phyloP scores from a whole-genome alignment of 2,888 invertebrate species.

The Andrena trimmerana region DNA sequence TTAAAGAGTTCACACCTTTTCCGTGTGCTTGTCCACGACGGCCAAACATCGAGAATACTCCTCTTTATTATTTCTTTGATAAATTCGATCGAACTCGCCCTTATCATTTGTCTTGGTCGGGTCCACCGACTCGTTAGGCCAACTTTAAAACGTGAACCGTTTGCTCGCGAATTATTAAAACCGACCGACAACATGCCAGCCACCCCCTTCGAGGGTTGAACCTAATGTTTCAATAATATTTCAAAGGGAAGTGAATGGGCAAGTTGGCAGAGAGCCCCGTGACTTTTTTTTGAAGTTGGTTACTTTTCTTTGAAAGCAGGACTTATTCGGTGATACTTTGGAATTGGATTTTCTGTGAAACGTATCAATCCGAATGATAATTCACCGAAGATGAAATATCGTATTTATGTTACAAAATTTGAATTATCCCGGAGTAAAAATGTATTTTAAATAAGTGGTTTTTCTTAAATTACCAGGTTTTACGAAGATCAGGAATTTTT shows the following conservation, averaged over 20 bases:
- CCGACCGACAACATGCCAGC: not conserved
- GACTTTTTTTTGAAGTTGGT: not conserved
- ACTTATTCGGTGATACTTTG: too few relatives aligned
- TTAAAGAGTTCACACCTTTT: constrained; percentile 84
- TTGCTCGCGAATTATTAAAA: constrained; percentile 9
- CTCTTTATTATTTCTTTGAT: constrained; percentile 73
- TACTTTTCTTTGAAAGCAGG: not conserved
- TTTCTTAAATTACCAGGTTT: too few relatives aligned
- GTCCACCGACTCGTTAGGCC: constrained; percentile 21
- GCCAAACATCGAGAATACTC: constrained; percentile 58
- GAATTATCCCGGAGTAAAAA: not conserved
- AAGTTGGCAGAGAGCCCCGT: not conserved
- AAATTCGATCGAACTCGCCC: constrained; percentile 70
- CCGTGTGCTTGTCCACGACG: constrained; percentile 66
- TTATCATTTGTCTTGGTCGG: constrained; percentile 68
- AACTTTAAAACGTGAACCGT: not conserved
- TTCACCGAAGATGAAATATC: too few relatives aligned
- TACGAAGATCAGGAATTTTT: not conserved
- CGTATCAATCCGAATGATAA: too few relatives aligned
- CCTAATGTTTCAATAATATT: not conserved
- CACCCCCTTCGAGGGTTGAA: constrained; percentile 16
- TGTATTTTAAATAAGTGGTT: not conserved
- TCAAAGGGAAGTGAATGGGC: not conserved
- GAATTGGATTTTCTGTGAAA: too few relatives aligned
- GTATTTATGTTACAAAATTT: not conserved